These are phyloP conservation scores for Melanotaenia boesemani DNA, from an alignment of 2,797 vertebrate genomes.

Conservation along the genomic window DNA sequence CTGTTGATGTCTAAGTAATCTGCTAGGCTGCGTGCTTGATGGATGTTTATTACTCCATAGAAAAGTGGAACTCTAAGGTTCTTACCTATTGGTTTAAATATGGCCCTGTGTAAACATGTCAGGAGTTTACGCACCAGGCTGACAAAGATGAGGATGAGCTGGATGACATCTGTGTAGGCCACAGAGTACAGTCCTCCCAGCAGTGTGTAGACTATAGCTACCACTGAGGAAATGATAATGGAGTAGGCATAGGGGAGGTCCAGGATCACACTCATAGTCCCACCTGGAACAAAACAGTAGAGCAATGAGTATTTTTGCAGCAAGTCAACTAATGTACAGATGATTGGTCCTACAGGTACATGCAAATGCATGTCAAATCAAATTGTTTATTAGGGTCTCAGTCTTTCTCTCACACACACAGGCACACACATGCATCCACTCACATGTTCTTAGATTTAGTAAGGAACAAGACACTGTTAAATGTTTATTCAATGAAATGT, in stretches of 20 bases:
- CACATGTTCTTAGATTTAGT: slow-evolving; percentile 19
- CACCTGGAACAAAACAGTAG: slow-evolving; percentile 77
- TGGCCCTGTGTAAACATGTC: neutral
- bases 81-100: too few relatives aligned
- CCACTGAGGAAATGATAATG: slow-evolving; percentile 84
- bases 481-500: slow-evolving; percentile 26
- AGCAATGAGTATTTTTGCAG: slow-evolving; percentile 24
- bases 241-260: slow-evolving; percentile 82
- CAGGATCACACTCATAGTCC: slow-evolving; percentile 87
- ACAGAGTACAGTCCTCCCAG: slow-evolving; percentile 88
- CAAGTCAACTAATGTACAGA: slow-evolving; percentile 13
- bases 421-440: slow-evolving; percentile 52
- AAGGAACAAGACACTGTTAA: slow-evolving; percentile 28
- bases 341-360: slow-evolving; percentile 38
- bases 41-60: too few relatives aligned
- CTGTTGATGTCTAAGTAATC: slow-evolving; percentile 6
- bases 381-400: slow-evolving; percentile 39
- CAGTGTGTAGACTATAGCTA: slow-evolving; percentile 85
- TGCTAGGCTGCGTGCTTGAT: neutral
- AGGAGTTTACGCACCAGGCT: slow-evolving; percentile 80
- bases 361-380: slow-evolving; percentile 48
- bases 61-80: neutral
- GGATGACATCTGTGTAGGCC: slow-evolving; percentile 84
- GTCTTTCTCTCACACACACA: slow-evolving; percentile 55
- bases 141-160: slow-evolving; percentile 85